Conservation (phyloP, 2,797 vertebrate species). For the Vireo griseus region DNA sequence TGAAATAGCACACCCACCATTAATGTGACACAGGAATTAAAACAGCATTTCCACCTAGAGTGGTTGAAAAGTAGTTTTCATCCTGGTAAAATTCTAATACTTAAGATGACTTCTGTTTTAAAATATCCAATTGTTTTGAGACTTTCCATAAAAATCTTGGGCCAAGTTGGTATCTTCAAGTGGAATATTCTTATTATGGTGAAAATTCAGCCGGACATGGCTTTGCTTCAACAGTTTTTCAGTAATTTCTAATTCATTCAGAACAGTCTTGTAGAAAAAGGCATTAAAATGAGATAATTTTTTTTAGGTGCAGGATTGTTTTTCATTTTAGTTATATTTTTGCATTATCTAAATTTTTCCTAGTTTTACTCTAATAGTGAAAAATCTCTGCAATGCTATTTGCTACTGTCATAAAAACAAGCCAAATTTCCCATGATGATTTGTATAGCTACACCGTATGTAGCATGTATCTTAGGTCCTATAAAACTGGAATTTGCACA, state of each 20-base stretch:
- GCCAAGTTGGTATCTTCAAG: background rate
- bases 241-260: background rate
- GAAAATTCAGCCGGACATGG: background rate
- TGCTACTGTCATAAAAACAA: slow-evolving; percentile 1
- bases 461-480: background rate
- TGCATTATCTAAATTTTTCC: background rate
- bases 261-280: background rate
- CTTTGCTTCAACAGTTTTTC: background rate
- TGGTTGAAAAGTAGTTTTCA: background rate
- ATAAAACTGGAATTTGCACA: background rate
- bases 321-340: background rate
- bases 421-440: background rate
- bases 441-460: background rate
- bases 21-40: background rate
- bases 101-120: background rate
- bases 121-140: background rate
- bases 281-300: background rate
- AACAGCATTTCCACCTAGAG: background rate
- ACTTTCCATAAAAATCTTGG: background rate
- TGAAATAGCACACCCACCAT: background rate
- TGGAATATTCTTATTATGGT: background rate
- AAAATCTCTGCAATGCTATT: slow-evolving; percentile 8
- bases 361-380: background rate
- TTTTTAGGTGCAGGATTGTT: background rate
- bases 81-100: background rate